Evolutionary conservation across 2,797 vertebrate genomes (phyloP).

Genomic region (Masticophis lateralis): DNA sequence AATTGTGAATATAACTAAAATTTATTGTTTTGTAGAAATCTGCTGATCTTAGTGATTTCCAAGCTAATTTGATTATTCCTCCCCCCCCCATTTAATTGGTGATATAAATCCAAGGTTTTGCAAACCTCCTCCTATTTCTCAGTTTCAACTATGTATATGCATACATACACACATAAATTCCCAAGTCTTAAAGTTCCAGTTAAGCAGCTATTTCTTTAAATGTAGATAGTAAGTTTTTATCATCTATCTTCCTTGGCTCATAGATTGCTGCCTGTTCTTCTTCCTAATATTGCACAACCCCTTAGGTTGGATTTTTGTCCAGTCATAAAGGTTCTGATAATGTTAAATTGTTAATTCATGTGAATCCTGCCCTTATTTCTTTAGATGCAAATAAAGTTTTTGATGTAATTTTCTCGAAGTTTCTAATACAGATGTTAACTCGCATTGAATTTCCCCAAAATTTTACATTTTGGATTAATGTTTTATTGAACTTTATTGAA

Average conservation of each 20-base stretch:
- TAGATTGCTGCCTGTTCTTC: neutral
- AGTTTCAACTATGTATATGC: neutral
- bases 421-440: neutral
- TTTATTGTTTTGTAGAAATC: neutral
- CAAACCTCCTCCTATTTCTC: neutral
- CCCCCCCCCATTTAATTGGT: neutral
- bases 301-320: neutral
- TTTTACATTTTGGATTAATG: neutral
- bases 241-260: neutral
- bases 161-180: neutral
- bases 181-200: neutral
- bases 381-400: neutral
- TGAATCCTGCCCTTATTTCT: neutral
- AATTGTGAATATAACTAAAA: neutral
- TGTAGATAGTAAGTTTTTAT: neutral
- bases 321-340: neutral
- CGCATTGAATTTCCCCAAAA: neutral
- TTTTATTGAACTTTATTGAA: neutral
- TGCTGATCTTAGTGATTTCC: neutral
- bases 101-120: neutral
- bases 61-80: neutral
- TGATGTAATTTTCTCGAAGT: neutral
- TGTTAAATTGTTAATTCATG: neutral
- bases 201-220: neutral
- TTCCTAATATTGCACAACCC: neutral